phyloP scores from a whole-genome alignment of 2,888 invertebrate species.

The Erebia ligea region DNA sequence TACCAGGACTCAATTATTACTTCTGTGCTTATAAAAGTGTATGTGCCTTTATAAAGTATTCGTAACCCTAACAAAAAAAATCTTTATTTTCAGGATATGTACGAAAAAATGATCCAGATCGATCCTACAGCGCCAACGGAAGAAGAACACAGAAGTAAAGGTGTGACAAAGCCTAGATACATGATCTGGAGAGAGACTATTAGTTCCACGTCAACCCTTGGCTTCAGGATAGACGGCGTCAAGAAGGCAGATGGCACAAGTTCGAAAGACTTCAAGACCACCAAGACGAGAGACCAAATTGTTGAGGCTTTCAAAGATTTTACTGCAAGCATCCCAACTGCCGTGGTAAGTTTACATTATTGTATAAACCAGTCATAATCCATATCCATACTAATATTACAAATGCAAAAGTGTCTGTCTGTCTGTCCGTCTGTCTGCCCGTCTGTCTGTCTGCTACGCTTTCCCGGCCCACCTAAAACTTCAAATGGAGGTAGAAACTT shows the following conservation, averaged over 20 bases:
- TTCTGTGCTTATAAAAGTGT: neutral
- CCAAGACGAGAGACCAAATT: slow-evolving; percentile 92
- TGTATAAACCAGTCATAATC: no score
- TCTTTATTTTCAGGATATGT: slow-evolving; percentile 90
- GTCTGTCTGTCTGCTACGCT: no score
- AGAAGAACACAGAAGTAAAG: slow-evolving; percentile 94
- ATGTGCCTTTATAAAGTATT: neutral
- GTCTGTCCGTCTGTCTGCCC: no score
- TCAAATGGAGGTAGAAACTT: no score
- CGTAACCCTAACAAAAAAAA: neutral
- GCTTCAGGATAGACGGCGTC: slow-evolving; percentile 98
- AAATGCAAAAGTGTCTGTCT: no score
- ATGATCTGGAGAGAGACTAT: slow-evolving; percentile 99
- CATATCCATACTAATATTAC: no score
- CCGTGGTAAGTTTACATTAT: slow-evolving; percentile 85
- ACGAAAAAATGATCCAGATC: slow-evolving; percentile 98
- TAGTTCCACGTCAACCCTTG: slow-evolving; percentile 97
- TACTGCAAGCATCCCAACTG: slow-evolving; percentile 89
- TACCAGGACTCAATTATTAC: no score
- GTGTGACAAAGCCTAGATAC: slow-evolving; percentile 96
- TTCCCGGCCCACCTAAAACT: no score
- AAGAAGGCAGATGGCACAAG: slow-evolving; percentile 95
- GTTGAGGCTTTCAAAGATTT: slow-evolving; percentile 92
- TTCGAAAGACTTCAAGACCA: slow-evolving; percentile 97
- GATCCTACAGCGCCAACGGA: slow-evolving; percentile 94